Evolutionary conservation across 1,140 invertebrate species (phyloP).

Genomic region (Heliconius congener): DNA sequence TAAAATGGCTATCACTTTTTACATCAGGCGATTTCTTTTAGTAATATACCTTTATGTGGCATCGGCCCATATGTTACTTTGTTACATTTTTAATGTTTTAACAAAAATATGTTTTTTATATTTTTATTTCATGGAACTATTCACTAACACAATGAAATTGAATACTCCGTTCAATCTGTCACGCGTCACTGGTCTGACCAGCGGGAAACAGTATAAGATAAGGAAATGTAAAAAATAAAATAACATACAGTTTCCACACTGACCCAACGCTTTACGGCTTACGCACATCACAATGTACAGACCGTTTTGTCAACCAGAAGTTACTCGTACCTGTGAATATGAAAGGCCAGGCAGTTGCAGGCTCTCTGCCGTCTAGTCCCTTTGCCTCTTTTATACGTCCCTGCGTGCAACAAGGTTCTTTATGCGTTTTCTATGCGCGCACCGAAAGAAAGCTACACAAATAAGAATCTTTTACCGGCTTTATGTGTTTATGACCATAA

Average conservation of each 20-base stretch:
- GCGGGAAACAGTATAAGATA: neutral
- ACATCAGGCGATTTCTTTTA: constrained; percentile 21
- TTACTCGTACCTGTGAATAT: constrained; percentile 26
- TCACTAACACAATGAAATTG: neutral
- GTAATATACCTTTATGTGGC: constrained; percentile 22
- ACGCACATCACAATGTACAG: neutral
- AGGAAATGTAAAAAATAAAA: neutral
- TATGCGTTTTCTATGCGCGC: constrained; percentile 31
- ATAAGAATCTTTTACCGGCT: neutral
- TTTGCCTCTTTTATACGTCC: constrained; percentile 16
- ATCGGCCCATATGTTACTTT: neutral
- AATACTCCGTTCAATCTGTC: neutral
- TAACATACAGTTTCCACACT: neutral
- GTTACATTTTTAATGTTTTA: neutral
- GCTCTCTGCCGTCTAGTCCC: constrained; percentile 17
- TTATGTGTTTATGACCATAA: neutral
- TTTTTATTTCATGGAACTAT: too few species aligned
- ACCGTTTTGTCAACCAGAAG: constrained; percentile 9
- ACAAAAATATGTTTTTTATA: too few species aligned
- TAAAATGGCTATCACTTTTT: constrained; percentile 27
- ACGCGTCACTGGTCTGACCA: neutral
- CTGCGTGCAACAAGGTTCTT: constrained; percentile 19
- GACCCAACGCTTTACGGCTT: neutral
- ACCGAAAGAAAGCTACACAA: neutral
- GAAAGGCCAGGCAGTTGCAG: constrained; percentile 26